phyloP scores from a whole-genome alignment of 1,140 invertebrate genomes.

The Maconellicoccus hirsutus region DNA sequence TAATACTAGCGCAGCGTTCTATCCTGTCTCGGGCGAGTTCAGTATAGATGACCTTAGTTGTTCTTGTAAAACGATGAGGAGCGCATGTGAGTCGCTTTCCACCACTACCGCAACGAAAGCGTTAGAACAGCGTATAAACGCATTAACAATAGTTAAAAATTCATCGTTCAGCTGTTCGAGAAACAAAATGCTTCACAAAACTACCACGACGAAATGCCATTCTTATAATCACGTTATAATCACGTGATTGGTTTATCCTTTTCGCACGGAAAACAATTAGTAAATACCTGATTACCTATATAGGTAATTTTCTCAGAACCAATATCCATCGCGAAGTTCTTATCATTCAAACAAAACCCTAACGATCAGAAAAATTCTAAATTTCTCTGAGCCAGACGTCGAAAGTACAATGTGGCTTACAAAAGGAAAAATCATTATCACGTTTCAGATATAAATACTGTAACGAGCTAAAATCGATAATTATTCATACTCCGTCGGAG shows the following conservation, averaged over 20 bases:
- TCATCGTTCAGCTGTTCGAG: neutral
- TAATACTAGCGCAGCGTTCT: neutral
- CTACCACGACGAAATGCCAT: neutral
- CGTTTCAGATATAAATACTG: too few relatives aligned
- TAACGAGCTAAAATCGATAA: too few relatives aligned
- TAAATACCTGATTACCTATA: too few relatives aligned
- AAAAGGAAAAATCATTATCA: too few relatives aligned
- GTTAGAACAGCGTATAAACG: neutral
- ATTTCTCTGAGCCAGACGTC: too few relatives aligned
- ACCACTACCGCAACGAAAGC: neutral
- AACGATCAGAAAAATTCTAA: too few relatives aligned
- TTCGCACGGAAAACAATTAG: too few relatives aligned
- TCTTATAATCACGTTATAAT: neutral
- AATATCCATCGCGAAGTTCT: too few relatives aligned
- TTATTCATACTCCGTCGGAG: too few relatives aligned
- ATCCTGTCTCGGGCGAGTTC: neutral
- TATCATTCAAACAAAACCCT: too few relatives aligned
- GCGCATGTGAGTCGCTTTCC: slow-evolving; percentile 1
- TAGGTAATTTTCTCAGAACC: too few relatives aligned
- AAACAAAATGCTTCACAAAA: neutral
- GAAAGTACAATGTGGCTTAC: too few relatives aligned
- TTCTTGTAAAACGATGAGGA: neutral
- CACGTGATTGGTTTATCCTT: neutral
- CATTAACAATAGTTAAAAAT: neutral
- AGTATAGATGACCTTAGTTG: neutral